These are phyloP conservation scores for Loripinus fragilis DNA, from an alignment of 2,888 invertebrate species.

Conservation along the genomic window DNA sequence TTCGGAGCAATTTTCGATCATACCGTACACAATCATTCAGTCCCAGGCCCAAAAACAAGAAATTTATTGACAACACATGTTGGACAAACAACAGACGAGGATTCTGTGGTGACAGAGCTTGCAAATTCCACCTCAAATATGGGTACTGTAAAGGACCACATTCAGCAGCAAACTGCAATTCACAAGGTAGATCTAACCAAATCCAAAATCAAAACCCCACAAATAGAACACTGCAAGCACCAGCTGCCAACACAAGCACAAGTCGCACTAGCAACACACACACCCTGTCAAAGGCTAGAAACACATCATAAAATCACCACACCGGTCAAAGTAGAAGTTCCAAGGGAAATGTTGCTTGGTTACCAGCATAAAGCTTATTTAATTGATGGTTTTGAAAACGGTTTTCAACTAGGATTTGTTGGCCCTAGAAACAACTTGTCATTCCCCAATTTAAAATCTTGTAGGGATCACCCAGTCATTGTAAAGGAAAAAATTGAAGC, in stretches of 20 bases:
- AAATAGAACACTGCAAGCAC: neutral
- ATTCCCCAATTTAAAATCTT: neutral
- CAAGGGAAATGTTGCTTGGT: neutral
- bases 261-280: neutral
- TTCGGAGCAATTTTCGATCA: slow-evolving; percentile 5
- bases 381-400: neutral
- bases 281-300: neutral
- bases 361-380: slow-evolving; percentile 19
- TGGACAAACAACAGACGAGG: neutral
- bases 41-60: neutral
- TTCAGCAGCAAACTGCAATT: neutral
- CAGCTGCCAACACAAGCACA: neutral
- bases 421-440: neutral
- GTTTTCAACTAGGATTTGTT: slow-evolving; percentile 21
- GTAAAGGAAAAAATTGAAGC: neutral
- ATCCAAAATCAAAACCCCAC: neutral
- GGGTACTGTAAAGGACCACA: slow-evolving; percentile 4
- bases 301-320: too few species aligned
- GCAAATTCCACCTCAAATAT: neutral
- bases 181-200: too few species aligned
- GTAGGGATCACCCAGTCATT: neutral
- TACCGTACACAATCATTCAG: slow-evolving; percentile 1
- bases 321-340: neutral
- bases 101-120: neutral
- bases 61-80: neutral